Conservation (phyloP, 2,888 invertebrate genomes). For the Smittia sp. region DNA sequence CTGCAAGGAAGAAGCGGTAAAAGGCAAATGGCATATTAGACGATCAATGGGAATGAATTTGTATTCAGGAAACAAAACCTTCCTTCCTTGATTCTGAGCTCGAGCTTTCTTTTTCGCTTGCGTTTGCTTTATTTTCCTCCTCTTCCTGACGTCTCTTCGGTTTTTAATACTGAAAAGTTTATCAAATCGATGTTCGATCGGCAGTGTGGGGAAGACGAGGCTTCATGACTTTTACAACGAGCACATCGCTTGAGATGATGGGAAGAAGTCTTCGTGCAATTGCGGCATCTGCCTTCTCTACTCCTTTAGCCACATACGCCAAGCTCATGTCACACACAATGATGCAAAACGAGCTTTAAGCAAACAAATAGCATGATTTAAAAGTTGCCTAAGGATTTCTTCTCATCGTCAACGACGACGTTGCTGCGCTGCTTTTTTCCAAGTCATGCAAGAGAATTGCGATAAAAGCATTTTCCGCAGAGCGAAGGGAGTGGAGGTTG, state of each 20-base stretch:
- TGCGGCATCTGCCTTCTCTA: constrained; percentile 10
- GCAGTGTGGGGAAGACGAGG: background rate
- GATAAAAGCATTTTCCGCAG: background rate
- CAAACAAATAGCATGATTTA: constrained; percentile 37
- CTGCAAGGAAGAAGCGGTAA: background rate
- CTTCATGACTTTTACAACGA: background rate
- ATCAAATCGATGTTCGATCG: constrained; percentile 9
- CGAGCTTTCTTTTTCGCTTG: constrained; percentile 24
- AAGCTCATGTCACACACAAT: constrained; percentile 27
- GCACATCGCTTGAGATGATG: background rate
- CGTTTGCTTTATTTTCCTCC: constrained; percentile 36
- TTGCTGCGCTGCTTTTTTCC: background rate
- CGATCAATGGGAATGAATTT: constrained; percentile 30
- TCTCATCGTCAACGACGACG: background rate
- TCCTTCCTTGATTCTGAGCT: constrained; percentile 22
- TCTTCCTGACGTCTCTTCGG: background rate
- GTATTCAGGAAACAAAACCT: constrained; percentile 39
- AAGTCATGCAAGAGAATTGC: background rate
- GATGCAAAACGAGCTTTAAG: constrained; percentile 37
- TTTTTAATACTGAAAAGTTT: constrained; percentile 21
- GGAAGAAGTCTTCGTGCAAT: background rate
- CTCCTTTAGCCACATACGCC: background rate
- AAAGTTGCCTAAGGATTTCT: constrained; percentile 15
- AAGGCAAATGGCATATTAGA: constrained; percentile 19
- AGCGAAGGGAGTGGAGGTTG: background rate